Evolutionary conservation across 92 coral and sea anemone genomes (phyloP).

Genomic region (Galaxea fascicularis): DNA sequence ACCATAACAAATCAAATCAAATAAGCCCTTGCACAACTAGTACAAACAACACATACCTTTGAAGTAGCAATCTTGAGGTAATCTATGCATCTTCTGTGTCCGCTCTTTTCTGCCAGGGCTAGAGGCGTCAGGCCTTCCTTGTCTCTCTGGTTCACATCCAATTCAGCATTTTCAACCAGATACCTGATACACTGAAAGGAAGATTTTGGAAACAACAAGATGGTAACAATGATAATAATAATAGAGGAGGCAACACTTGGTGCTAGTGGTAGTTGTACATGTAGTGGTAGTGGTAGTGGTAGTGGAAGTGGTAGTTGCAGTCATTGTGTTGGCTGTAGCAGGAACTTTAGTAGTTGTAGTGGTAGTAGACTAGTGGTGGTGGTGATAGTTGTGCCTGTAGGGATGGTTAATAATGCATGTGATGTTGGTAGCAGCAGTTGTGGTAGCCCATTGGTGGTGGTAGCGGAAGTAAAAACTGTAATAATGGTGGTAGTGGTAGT

Average conservation of each 20-base stretch:
- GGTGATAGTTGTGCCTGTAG: too few relatives aligned
- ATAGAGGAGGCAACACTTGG: background rate
- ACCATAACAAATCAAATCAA: too few relatives aligned
- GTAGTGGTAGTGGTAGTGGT: background rate
- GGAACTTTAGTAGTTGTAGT: too few relatives aligned
- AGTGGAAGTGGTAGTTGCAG: too few relatives aligned
- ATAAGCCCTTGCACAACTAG: too few relatives aligned
- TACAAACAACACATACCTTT: conserved; percentile 57
- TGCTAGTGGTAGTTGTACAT: background rate
- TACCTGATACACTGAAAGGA: conserved; percentile 69
- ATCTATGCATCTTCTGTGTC: conserved; percentile 71
- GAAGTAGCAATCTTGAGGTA: conserved; percentile 75
- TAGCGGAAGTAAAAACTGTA: too few relatives aligned
- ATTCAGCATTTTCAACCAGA: conserved; percentile 64
- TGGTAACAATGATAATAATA: background rate
- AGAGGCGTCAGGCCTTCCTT: conserved; percentile 57
- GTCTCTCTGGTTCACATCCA: conserved; percentile 69
- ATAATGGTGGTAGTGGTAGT: too few relatives aligned
- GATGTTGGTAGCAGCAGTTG: too few relatives aligned
- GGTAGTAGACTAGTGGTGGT: too few relatives aligned
- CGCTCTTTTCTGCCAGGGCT: conserved; percentile 72
- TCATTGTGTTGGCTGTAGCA: too few relatives aligned
- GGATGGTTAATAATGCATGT: too few relatives aligned
- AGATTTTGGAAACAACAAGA: background rate
- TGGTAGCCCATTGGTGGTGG: too few relatives aligned